Percentiles rank a stretch among this genome's conserved stretches.
Evolutionary conservation across 2,888 invertebrate species (phyloP).

Genomic region (Aphelenchoides bicaudatus): DNA sequence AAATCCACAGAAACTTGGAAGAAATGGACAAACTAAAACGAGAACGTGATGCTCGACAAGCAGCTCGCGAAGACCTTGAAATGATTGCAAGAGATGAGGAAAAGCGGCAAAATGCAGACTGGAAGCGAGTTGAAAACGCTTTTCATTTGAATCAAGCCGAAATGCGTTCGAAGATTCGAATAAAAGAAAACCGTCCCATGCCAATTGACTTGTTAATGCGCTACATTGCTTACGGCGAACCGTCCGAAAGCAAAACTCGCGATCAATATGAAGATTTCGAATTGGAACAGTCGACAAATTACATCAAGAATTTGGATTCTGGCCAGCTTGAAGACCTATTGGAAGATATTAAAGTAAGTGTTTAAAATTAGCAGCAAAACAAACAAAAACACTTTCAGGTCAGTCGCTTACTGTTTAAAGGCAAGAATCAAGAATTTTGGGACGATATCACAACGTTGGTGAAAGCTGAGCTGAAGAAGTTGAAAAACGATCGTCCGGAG

Average conservation of each 20-base stretch:
- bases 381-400: conserved; percentile 13
- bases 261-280: conserved; percentile 83
- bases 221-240: conserved; percentile 41
- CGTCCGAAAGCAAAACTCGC: not conserved
- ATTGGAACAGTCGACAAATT: conserved; percentile 95
- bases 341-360: conserved; percentile 79
- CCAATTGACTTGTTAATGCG: conserved; percentile 89
- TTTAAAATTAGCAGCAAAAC: not conserved
- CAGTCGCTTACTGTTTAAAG: conserved; percentile 27
- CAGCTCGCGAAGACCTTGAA: conserved; percentile 61
- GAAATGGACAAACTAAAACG: conserved; percentile 93
- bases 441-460: conserved; percentile 36
- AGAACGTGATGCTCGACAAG: conserved; percentile 67
- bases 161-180: conserved; percentile 85
- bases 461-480: conserved; percentile 34
- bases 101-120: conserved; percentile 83
- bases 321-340: conserved; percentile 89
- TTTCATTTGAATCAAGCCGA: conserved; percentile 95
- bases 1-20: conserved; percentile 62
- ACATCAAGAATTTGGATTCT: conserved; percentile 79
- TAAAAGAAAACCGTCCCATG: conserved; percentile 92
- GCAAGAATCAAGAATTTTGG: conserved; percentile 35
- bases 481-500: conserved; percentile 23
- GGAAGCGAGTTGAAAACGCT: conserved; percentile 92
- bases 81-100: conserved; percentile 79